These are phyloP conservation scores for Dermolepida albohirtum DNA, from an alignment of 2,888 invertebrate species.

Conservation along the genomic window DNA sequence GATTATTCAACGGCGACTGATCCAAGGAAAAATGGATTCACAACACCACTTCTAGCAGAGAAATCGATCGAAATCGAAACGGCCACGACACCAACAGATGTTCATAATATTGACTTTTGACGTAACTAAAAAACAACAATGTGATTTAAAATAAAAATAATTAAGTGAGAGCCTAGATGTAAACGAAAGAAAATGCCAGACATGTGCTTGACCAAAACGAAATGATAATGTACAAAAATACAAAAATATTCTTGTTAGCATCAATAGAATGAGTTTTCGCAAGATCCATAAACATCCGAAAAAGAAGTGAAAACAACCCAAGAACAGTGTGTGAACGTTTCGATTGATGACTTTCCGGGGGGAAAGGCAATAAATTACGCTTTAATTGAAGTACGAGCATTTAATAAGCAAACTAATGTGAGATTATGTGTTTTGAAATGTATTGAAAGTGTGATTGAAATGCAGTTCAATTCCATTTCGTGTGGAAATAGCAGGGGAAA, in stretches of 20 bases:
- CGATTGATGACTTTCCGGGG: constrained; percentile 41
- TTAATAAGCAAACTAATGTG: constrained; percentile 4
- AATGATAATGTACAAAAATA: constrained; percentile 25
- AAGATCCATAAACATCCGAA: background rate
- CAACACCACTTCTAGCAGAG: constrained; percentile 60
- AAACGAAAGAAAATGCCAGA: background rate
- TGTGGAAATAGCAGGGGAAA: constrained; percentile 23
- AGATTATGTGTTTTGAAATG: background rate
- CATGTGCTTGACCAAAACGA: too few relatives aligned
- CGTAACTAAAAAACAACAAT: constrained; percentile 13
- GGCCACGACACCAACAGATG: constrained; percentile 87
- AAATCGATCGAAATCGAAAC: constrained; percentile 74
- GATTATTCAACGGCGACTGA: constrained; percentile 10
- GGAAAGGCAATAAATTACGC: constrained; percentile 66
- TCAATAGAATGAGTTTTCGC: background rate
- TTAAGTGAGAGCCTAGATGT: constrained; percentile 1
- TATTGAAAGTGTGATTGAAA: background rate
- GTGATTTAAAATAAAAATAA: background rate
- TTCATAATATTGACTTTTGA: constrained; percentile 85
- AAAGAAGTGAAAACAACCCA: background rate
- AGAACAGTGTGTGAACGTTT: too few relatives aligned
- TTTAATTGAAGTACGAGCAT: constrained; percentile 52
- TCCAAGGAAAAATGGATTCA: constrained; percentile 22
- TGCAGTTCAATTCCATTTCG: background rate
- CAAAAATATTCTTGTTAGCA: background rate